Base-by-base conservation (phyloP, 2,797 vertebrate species). In the Odontamblyopus rebecca region DNA sequence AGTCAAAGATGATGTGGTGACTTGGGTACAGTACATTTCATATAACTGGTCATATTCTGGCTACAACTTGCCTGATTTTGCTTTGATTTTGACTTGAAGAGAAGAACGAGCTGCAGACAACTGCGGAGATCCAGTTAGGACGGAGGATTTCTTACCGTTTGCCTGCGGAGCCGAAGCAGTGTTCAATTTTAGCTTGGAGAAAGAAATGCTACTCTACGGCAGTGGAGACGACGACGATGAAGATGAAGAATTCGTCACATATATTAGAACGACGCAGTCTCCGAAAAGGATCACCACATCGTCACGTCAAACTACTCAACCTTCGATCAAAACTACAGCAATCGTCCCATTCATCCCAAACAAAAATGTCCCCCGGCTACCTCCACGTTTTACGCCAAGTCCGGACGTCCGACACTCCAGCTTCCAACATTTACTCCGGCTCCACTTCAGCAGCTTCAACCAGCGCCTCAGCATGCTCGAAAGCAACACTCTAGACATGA, bases 401-500 rank as follows among this genome's bases (percentile, higher is more conserved):
- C 83, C 85, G 1, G 81, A 87, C 70, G 72, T 3, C 19, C 85
- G 86, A 35, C 71, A 86, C 27, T 71, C 80, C 41, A 92, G 82
- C 79, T 92, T 93, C 70, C 91, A 93, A 77, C 77, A 77, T 6
- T 76, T 93, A n/a, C 78, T 94, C 16, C 86, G 89, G 19, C n/a
- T 71, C 23, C 89, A 93, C 74, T 76, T 92, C 32, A 94, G 92
- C 86, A 82, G 77, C 67, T 94, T 94, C 11, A 94, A 93, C 75
- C 87, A 82, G 71, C 91, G 93, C 0, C 73, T 94, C 19, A 90
- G 86, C 80, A 92, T 93, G 92, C 76, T 95, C 30, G 90, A 94
- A 68, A 81, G 78, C 71, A 93, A 92, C 85, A 93, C 90, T 0
- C 82, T 94, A 0, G 92, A 93, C 44, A 86, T 94, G 87, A 94